Percentiles rank a stretch among this genome's conserved stretches.
phyloP scores from a whole-genome alignment of 1,140 invertebrate species.

The Anadara kagoshimensis region DNA sequence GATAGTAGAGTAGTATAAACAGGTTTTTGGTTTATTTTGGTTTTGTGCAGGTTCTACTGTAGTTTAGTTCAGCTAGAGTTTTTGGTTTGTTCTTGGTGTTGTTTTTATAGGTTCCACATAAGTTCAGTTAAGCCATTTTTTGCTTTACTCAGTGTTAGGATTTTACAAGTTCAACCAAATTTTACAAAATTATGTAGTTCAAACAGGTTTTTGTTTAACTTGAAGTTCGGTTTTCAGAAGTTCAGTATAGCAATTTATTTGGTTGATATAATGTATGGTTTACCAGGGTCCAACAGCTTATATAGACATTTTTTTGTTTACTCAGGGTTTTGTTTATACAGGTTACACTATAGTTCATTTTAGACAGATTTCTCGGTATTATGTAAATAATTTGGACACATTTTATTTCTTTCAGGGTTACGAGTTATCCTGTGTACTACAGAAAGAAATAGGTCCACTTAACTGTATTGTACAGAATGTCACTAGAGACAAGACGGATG shows the following conservation, averaged over 20 bases:
- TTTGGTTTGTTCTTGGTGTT: no score
- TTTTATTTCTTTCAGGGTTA: conserved; percentile 21
- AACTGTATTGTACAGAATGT: conserved; percentile 6
- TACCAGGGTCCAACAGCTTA: neutral
- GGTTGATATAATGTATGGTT: neutral
- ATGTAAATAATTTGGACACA: neutral
- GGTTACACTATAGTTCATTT: neutral
- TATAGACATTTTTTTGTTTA: neutral
- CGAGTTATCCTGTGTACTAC: conserved; percentile 6
- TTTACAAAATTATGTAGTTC: no score
- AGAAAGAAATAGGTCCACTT: neutral
- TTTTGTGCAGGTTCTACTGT: no score
- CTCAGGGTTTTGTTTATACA: no score
- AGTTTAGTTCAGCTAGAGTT: no score
- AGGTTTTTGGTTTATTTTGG: no score
- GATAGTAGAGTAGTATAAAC: no score
- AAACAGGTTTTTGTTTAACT: neutral
- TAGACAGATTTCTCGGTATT: neutral
- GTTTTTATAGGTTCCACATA: no score
- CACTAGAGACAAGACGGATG: no score
- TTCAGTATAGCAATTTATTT: neutral
- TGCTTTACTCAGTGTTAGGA: no score
- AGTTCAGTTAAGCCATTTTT: no score
- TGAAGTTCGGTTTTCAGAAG: neutral
- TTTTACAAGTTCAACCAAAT: no score